These are phyloP conservation scores for Tetranychus cinnabarinus DNA, from an alignment of 1,140 invertebrate genomes.

Conservation along the genomic window DNA sequence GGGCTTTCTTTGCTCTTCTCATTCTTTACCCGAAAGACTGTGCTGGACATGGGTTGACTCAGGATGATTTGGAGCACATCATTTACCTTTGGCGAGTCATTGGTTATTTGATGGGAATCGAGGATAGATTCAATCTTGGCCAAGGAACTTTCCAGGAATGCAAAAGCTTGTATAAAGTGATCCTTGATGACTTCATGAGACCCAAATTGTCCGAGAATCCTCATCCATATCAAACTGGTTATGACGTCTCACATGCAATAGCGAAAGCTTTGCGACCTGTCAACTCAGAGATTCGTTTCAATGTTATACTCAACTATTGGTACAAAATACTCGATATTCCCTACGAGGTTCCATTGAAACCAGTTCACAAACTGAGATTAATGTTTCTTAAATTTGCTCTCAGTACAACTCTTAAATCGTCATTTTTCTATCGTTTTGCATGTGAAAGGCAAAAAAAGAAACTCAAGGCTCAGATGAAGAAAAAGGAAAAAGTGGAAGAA, in stretches of 20 bases:
- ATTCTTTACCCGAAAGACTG: slow-evolving; percentile 36
- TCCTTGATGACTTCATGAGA: background rate
- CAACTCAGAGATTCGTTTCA: background rate
- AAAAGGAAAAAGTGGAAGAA: background rate
- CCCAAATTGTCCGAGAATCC: background rate
- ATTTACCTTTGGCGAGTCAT: slow-evolving; percentile 60
- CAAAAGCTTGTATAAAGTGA: slow-evolving; percentile 6
- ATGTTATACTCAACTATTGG: slow-evolving; percentile 1
- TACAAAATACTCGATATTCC: background rate
- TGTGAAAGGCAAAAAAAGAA: background rate
- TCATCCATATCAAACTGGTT: background rate
- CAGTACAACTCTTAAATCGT: background rate
- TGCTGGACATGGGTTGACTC: slow-evolving; percentile 28
- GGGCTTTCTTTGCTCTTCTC: slow-evolving; percentile 46
- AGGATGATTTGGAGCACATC: slow-evolving; percentile 39
- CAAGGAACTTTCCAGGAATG: slow-evolving; percentile 23
- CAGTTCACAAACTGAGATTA: background rate
- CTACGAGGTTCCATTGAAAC: background rate
- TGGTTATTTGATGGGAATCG: slow-evolving; percentile 49
- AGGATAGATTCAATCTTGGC: slow-evolving; percentile 42
- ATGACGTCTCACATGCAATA: slow-evolving; percentile 2
- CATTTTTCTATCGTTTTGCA: background rate
- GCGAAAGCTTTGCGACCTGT: background rate
- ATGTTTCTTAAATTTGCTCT: background rate
- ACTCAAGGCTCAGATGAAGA: background rate